Evolutionary conservation across 2,888 invertebrate genomes (phyloP).

Genomic region (Heteromyza rotundicornis): DNA sequence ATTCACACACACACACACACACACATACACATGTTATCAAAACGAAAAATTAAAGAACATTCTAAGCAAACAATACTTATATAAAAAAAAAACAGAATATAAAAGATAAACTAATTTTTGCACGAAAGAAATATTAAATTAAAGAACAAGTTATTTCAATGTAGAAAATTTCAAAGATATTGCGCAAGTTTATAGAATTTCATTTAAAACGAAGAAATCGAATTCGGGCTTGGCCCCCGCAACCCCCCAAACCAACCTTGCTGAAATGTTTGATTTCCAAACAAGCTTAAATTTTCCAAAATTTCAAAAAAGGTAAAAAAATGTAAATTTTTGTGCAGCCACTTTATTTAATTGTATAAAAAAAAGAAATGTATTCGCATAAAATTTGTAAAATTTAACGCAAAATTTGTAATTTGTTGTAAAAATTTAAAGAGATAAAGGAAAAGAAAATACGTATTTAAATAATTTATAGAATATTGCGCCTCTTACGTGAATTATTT

Average conservation of each 20-base stretch:
- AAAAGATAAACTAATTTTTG: not conserved
- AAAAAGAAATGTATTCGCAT: not conserved
- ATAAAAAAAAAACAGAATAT: not conserved
- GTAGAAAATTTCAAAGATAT: slow-evolving; percentile 20
- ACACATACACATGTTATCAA: not conserved
- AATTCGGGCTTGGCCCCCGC: not conserved
- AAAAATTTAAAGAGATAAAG: slow-evolving; percentile 34
- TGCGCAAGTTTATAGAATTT: too few species aligned
- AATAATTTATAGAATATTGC: slow-evolving; percentile 41
- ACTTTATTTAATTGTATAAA: not conserved
- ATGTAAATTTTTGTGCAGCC: not conserved
- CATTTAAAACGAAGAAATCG: too few species aligned
- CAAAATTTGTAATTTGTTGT: slow-evolving; percentile 46
- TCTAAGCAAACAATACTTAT: not conserved
- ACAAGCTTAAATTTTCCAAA: slow-evolving; percentile 7
- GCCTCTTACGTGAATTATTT: slow-evolving; percentile 33
- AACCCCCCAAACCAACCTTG: too few species aligned
- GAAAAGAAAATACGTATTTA: slow-evolving; percentile 24
- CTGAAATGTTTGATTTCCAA: too few species aligned
- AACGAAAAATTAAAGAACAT: too few species aligned
- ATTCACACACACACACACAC: not conserved
- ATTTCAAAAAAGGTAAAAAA: slow-evolving; percentile 12
- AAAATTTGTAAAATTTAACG: slow-evolving; percentile 10
- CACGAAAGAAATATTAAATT: not conserved
- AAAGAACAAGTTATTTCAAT: not conserved